These are phyloP conservation scores for Clivina fossor DNA, from an alignment of 2,888 invertebrate genomes.

Conservation along the genomic window DNA sequence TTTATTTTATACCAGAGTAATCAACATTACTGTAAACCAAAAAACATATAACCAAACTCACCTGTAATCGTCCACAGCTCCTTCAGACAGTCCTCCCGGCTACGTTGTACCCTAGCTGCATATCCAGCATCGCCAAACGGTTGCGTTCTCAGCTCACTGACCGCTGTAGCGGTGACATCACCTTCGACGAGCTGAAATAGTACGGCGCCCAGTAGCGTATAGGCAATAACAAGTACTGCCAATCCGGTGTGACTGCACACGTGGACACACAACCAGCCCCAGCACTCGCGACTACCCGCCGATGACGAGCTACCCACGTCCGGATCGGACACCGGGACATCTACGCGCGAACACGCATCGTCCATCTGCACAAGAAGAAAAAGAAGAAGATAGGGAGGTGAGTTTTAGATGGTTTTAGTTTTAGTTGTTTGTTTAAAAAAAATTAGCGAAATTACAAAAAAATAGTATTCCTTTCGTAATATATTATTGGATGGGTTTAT, in stretches of 20 bases:
- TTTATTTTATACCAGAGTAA: too few species aligned
- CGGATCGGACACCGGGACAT: too few species aligned
- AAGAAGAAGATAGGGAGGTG: too few species aligned
- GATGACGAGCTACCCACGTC: slow-evolving; percentile 2
- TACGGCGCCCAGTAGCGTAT: slow-evolving; percentile 73
- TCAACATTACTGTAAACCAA: too few species aligned
- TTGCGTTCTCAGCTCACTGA: not conserved
- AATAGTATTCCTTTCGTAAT: too few species aligned
- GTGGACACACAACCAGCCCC: slow-evolving; percentile 18
- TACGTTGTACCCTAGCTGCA: slow-evolving; percentile 56
- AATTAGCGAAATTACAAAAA: too few species aligned
- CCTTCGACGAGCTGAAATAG: slow-evolving; percentile 76
- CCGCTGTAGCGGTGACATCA: slow-evolving; percentile 46
- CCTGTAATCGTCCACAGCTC: slow-evolving; percentile 74
- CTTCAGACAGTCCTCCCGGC: slow-evolving; percentile 65
- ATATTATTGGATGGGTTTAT: too few species aligned
- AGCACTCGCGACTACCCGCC: not conserved
- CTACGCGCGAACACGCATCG: too few species aligned
- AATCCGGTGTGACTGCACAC: slow-evolving; percentile 68
- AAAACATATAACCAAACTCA: slow-evolving; percentile 49
- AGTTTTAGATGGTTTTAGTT: too few species aligned
- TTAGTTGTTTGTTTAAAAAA: too few species aligned
- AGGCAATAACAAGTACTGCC: slow-evolving; percentile 70
- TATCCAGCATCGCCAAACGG: not conserved
- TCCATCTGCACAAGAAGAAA: too few species aligned